Evolutionary conservation across 2,797 vertebrate genomes (phyloP), one percentile per base, ranked within the genome.

Genomic region (Decapterus maruadsi): DNA sequence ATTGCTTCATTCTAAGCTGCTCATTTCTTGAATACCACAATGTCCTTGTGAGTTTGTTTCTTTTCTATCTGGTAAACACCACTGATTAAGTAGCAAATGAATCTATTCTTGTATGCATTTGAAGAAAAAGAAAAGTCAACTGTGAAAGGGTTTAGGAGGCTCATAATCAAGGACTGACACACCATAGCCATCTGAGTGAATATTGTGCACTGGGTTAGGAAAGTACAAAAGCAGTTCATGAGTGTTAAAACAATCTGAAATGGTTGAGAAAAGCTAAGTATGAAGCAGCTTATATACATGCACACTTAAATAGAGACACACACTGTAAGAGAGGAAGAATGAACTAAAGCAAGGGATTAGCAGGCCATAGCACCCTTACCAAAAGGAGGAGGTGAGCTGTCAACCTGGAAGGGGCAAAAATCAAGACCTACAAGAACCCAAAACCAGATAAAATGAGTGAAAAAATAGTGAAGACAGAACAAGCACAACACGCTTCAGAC

Each of bases 331-430:
- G 87, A 93, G 89, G 90, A 89, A 88, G 86, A 85, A 85, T 72
- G 78, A 82, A 94, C 93, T 95, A 95, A 93, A 95, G 95, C 95
- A 93, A 95, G 87, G 85, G 92, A 96, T 92, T 90, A 90, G 90
- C 92, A 95, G 95, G 91, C 96, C 96, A 96, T 77, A 83, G 90
- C 94, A 94, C 94, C 97, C 98, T 99, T 99, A 99, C 98, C 98
- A 98, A 99, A 99, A 91, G 96, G 94, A 96, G 97, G 97, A 90
- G 98, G 95, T 94, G 98, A 97, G 96, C 93, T 97, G 94, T 97
- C 98, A 96, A 98, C 96, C 96, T 99, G 98, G 98, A 98, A 99
- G 97, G 97, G 96, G 97, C 96, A 97, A 98, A 99, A 99, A 99
- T 98, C 98, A 99, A 99, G 97, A 99, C 98, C 98, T 99, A 99